These are phyloP conservation scores for Dichetophora obliterata DNA, from an alignment of 2,888 invertebrate genomes.

Conservation along the genomic window DNA sequence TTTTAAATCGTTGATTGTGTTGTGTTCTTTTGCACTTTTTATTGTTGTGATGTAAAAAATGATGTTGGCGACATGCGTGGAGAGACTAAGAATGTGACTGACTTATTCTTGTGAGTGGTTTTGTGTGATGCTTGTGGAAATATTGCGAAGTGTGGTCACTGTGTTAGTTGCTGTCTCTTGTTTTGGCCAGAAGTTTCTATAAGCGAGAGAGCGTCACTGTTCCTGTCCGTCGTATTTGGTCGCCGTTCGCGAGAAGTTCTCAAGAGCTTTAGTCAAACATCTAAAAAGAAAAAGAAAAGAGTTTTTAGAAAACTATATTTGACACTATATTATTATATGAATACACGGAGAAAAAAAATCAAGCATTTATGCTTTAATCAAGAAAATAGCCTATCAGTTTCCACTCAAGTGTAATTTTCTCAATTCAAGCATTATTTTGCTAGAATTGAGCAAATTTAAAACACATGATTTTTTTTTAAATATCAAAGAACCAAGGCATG, in stretches of 20 bases:
- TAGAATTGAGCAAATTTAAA: no score
- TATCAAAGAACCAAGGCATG: no score
- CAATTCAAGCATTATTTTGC: no score
- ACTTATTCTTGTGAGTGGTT: not conserved
- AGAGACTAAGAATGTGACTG: not conserved
- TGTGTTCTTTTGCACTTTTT: not conserved
- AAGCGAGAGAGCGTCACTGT: not conserved
- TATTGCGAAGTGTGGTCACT: no score
- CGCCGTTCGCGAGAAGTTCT: not conserved
- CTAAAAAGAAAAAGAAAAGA: conserved; percentile 31
- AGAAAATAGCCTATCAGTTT: no score
- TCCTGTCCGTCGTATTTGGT: not conserved
- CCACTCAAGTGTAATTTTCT: no score
- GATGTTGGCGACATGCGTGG: not conserved
- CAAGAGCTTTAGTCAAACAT: conserved; percentile 32
- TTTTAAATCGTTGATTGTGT: not conserved
- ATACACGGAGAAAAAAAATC: no score
- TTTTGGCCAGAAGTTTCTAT: no score
- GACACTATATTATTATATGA: no score
- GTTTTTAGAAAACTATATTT: not conserved
- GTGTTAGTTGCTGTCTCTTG: no score
- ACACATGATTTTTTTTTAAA: no score
- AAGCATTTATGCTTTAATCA: no score
- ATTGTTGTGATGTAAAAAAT: not conserved
- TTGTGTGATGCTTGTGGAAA: not conserved